These are phyloP conservation scores for Microtus oregoni DNA, from an alignment of 2,113 vertebrate genomes.

Conservation along the genomic window DNA sequence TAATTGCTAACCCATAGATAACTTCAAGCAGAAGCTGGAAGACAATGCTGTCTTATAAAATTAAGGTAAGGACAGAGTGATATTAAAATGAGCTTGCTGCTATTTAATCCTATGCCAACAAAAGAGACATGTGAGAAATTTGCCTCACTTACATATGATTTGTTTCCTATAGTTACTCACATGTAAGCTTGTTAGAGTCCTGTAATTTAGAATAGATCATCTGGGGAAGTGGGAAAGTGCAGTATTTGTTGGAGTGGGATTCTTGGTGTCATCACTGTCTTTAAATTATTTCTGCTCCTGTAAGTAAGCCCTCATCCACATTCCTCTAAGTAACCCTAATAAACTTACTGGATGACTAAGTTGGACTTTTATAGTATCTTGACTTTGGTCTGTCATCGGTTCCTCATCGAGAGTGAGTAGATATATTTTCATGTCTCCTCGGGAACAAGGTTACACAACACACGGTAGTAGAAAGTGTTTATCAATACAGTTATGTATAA, in stretches of 20 bases:
- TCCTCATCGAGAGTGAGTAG: background rate
- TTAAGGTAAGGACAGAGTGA: background rate
- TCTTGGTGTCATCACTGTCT: background rate
- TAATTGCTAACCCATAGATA: background rate
- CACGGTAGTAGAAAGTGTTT: background rate
- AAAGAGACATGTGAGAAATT: background rate
- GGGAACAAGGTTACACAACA: background rate
- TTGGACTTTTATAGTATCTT: background rate
- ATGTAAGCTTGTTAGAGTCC: background rate
- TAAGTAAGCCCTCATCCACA: background rate
- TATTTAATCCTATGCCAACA: background rate
- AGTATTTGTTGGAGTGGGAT: background rate
- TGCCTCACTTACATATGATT: background rate
- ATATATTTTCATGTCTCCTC: background rate
- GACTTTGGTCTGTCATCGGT: background rate
- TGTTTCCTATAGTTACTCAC: background rate
- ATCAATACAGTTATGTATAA: background rate
- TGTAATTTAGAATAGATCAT: background rate
- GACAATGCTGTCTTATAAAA: background rate
- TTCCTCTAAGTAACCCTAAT: background rate
- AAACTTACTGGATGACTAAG: background rate
- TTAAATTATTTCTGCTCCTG: background rate
- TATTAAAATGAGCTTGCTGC: background rate
- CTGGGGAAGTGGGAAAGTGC: background rate
- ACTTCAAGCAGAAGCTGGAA: background rate